Percentiles rank a stretch among this genome's conserved stretches.
phyloP scores from a whole-genome alignment of 2,797 vertebrate species.

The Diceros bicornis region DNA sequence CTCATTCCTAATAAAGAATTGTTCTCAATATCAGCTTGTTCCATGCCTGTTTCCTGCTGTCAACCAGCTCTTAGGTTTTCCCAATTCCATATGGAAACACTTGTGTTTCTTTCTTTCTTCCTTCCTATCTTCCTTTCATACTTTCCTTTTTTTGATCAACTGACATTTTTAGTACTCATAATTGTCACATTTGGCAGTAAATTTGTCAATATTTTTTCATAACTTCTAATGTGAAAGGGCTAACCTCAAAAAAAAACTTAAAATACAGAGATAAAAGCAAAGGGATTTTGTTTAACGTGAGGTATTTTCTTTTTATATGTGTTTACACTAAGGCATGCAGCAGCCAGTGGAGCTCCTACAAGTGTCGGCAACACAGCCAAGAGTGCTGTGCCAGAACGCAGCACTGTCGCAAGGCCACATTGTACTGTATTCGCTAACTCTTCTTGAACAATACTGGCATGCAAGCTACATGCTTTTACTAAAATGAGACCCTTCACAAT shows the following conservation, averaged over 20 bases:
- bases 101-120: background rate
- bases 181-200: background rate
- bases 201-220: background rate
- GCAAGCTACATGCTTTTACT: background rate
- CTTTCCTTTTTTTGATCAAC: background rate
- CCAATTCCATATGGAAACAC: background rate
- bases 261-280: background rate
- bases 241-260: background rate
- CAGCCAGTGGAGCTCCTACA: background rate
- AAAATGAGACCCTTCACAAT: background rate
- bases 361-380: background rate
- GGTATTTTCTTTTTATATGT: background rate
- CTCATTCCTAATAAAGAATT: background rate
- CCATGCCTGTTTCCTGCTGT: background rate
- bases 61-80: background rate
- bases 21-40: background rate
- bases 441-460: background rate
- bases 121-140: background rate
- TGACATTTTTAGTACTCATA: background rate
- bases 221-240: constrained; percentile 6
- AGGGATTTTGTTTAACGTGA: background rate
- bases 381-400: background rate
- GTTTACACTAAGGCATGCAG: background rate
- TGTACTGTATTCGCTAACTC: background rate
- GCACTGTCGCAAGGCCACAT: background rate